These are phyloP conservation scores for Pangasius macronema DNA, from an alignment of 2,797 vertebrate species.

Conservation along the genomic window DNA sequence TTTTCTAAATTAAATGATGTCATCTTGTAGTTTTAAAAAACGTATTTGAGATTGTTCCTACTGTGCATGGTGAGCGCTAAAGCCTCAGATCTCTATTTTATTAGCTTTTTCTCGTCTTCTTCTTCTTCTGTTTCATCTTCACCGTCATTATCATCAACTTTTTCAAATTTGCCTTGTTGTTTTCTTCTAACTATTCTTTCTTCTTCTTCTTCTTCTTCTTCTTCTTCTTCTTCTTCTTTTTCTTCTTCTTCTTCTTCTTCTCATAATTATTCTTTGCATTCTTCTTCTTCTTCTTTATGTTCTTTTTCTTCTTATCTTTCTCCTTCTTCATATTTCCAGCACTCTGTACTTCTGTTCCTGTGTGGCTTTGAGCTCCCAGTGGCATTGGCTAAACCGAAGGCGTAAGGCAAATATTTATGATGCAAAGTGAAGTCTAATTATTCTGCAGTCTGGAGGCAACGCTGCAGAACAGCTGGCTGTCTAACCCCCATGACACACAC, in stretches of 20 bases:
- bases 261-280: background rate
- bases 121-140: background rate
- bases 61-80: background rate
- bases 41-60: background rate
- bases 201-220: background rate
- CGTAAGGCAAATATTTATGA: conserved; percentile 61
- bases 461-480: conserved; percentile 56
- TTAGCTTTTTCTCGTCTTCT: background rate
- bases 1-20: background rate
- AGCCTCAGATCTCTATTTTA: background rate
- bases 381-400: conserved; percentile 52
- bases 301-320: background rate
- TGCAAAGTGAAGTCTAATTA: conserved; percentile 66
- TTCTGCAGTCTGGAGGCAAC: conserved; percentile 56
- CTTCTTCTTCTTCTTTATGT: background rate
- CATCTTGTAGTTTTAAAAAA: background rate
- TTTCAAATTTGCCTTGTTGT: background rate
- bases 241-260: background rate
- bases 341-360: conserved; percentile 13
- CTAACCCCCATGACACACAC: conserved; percentile 22
- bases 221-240: background rate
- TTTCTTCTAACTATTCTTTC: background rate
- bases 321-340: conserved; percentile 8
- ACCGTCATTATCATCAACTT: background rate
- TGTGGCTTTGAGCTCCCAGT: conserved; percentile 47